Conservation (phyloP, 2,888 invertebrate genomes). For the Cetonia aurata region DNA sequence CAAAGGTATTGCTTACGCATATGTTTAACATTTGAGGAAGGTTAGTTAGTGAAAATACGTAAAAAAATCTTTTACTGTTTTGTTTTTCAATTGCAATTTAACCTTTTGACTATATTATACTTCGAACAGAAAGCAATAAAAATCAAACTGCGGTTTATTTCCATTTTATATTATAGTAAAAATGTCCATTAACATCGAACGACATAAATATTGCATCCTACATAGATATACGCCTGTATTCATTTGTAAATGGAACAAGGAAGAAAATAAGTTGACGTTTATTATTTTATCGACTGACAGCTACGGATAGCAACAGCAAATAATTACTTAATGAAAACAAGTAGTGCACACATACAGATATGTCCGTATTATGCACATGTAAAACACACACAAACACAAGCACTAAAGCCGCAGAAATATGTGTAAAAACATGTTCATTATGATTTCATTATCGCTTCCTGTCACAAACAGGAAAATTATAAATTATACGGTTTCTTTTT, state of each 20-base stretch:
- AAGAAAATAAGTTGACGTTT: constrained; percentile 16
- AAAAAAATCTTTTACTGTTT: no score
- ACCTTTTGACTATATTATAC: no score
- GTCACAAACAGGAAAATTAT: constrained; percentile 40
- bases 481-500: constrained; percentile 32
- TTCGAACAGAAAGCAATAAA: no score
- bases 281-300: constrained; percentile 13
- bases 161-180: no score
- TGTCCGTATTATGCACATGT: neutral
- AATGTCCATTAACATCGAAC: no score
- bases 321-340: constrained; percentile 26
- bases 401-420: neutral
- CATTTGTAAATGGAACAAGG: constrained; percentile 20
- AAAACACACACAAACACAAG: neutral
- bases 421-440: constrained; percentile 28
- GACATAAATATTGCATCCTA: no score
- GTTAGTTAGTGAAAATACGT: no score
- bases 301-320: constrained; percentile 30
- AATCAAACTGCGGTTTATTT: no score
- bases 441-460: constrained; percentile 38
- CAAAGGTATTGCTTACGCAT: no score
- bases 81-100: no score
- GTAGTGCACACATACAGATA: neutral
- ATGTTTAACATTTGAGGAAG: no score
- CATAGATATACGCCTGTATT: no score